Base-by-base conservation (phyloP, 2,797 vertebrate genomes). In the Emydoidea blandingii region DNA sequence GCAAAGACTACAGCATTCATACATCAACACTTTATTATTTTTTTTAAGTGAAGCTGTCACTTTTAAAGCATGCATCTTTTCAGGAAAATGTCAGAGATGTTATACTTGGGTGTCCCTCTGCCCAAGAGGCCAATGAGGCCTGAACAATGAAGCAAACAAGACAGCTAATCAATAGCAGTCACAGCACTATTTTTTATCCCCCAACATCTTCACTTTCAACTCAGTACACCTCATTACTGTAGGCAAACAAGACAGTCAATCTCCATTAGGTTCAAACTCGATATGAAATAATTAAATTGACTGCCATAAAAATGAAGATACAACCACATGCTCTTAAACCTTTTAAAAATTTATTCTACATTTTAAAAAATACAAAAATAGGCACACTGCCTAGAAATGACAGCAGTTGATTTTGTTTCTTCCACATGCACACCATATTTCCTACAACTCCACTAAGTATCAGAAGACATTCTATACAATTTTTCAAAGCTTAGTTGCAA, bases 91-190 rank as follows among this genome's bases (percentile, higher is more conserved):
- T 97, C 98, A 98, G 96, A 89, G 94, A 95, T 97, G 96, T 97
- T 97, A 97, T 97, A 97, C 96, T 97, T 97, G 95, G 97, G 96
- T 95, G 95, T 98, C 97, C 96, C 94, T 96, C 94, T 96, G 94
- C 96, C 97, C 96, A 94, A 97, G 97, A 98, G 98, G 95, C 97
- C 97, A 97, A 57, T 11, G 12, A 97, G 96, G 94, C 92, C 94
- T 92, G 88, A 96, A 98, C 97, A 97, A 97, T 96, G 97, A 96
- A 93, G 97, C 94, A 96, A 98, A 96, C 79, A 89, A 95, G 97
- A 97, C 95, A 97, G 97, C 90, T 98, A 98, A 98, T 98, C 98
- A 97, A 98, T 97, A 98, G 97, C 90, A 94, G 92, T 93, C 98
- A 97, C 95, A 91, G 93, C 80, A 91, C 94, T 96, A 94, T 96